phyloP scores from a whole-genome alignment of 2,888 invertebrate genomes.

The Proisotoma minuta region DNA sequence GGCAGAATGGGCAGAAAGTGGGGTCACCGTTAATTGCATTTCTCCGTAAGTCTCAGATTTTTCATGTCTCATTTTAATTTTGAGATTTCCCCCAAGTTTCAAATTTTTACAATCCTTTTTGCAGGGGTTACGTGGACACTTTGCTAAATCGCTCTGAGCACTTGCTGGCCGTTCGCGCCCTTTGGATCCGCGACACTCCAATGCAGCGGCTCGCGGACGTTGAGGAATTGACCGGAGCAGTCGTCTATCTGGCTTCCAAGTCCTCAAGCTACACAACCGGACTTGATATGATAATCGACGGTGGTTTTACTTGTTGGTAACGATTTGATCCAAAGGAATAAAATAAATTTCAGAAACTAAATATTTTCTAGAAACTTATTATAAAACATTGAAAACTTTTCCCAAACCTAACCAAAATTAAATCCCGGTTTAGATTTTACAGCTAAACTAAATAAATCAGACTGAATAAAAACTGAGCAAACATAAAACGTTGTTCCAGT shows the following conservation, averaged over 20 bases:
- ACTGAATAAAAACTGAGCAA: too few species aligned
- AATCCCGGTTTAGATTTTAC: too few species aligned
- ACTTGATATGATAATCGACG: slow-evolving; percentile 43
- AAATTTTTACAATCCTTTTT: too few species aligned
- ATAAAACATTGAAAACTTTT: not conserved
- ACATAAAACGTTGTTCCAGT: too few species aligned
- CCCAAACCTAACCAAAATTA: too few species aligned
- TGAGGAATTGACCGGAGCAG: slow-evolving; percentile 43
- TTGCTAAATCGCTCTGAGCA: slow-evolving; percentile 39
- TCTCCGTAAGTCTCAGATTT: slow-evolving; percentile 42
- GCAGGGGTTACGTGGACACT: slow-evolving; percentile 46
- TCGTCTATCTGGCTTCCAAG: slow-evolving; percentile 43
- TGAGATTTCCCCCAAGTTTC: too few species aligned
- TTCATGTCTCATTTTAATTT: too few species aligned
- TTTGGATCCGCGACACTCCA: slow-evolving; percentile 45
- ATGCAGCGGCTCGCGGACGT: slow-evolving; percentile 40
- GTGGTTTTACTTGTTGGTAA: slow-evolving; percentile 39
- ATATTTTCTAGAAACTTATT: not conserved
- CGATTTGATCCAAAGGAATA: not conserved
- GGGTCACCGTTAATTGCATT: slow-evolving; percentile 45
- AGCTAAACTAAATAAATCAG: too few species aligned
- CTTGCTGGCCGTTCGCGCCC: slow-evolving; percentile 31
- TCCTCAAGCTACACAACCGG: slow-evolving; percentile 43
- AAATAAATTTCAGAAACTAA: too few species aligned
- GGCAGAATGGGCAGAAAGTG: slow-evolving; percentile 43